Conservation (phyloP, 2,888 invertebrate genomes). For the Ochropleura leucogaster region DNA sequence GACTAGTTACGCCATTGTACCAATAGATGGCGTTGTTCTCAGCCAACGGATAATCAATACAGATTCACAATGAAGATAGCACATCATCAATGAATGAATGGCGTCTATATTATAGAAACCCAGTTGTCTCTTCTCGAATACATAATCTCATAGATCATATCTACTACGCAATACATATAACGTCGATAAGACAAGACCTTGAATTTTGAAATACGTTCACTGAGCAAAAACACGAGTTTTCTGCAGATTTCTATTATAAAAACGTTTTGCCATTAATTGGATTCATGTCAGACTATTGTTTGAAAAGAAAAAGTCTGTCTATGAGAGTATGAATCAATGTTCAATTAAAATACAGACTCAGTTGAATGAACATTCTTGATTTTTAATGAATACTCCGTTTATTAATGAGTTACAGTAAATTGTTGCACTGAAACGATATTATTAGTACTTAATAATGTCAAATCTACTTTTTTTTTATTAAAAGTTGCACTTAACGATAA, state of each 20-base stretch:
- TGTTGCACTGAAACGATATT: background rate
- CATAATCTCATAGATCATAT: conserved; percentile 57
- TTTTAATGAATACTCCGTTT: conserved; percentile 13
- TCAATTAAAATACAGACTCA: conserved; percentile 14
- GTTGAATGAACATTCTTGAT: conserved; percentile 46
- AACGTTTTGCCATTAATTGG: conserved; percentile 40
- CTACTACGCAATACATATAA: conserved; percentile 45
- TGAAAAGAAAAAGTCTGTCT: conserved; percentile 21
- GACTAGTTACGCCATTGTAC: accelerated
- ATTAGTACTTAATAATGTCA: background rate
- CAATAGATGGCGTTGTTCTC: conserved; percentile 41
- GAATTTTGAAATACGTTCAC: conserved; percentile 47
- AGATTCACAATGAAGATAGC: conserved; percentile 40
- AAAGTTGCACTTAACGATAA: conserved; percentile 58
- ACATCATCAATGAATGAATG: conserved; percentile 58
- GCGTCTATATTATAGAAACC: conserved; percentile 41
- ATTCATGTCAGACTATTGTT: conserved; percentile 25
- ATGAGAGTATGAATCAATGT: conserved; percentile 39
- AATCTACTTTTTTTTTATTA: conserved; percentile 30
- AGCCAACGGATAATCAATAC: conserved; percentile 47
- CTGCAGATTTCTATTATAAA: conserved; percentile 42
- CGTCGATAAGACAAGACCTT: conserved; percentile 51
- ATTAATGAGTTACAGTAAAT: background rate
- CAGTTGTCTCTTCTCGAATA: conserved; percentile 50
- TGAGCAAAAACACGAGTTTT: conserved; percentile 36